Base-by-base conservation (phyloP, 2,888 invertebrate genomes). In the Masnerella sp. region DNA sequence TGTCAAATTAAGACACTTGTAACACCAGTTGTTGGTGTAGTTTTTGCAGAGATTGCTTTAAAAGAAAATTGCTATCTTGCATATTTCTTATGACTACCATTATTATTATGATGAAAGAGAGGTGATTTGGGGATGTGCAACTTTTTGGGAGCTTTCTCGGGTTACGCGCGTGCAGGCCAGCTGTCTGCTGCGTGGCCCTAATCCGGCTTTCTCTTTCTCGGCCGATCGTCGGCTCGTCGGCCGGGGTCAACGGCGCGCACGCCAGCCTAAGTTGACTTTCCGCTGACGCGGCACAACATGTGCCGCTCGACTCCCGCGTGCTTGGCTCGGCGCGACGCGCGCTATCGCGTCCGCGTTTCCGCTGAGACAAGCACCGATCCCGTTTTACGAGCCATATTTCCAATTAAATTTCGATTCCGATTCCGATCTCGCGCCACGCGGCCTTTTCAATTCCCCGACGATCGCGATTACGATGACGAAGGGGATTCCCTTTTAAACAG, bases 211-310 rank as follows among this genome's bases (percentile, higher is more conserved):
- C 34, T 47, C 11, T 38, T 38, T 8, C 12, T 18, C 18, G 18
- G 14, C 7, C 20, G n/a, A 11, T 11, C 36, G 38, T 34, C 45
- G 18, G 45, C 69, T 40, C 56, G 30, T 51, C 43, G 34, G 18
- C 58, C 64, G 51, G 59, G 40, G 51, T 7, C 40, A 58, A 74
- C 70, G 70, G 67, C 62, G 59, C 58, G 73, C 54, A 74, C 76
- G 81, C 81, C n/a, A n/a, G n/a, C n/a, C n/a, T n/a, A n/a, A n/a
- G n/a, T 83, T 80, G 81, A 78, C 81, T 84, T 85, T 84, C 84
- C 82, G 85, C 86, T 85, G 85, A 87, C 83, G 83, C 84, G 87
- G 85, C 87, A 85, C 85, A 86, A 85, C 86, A 85, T 85, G 85
- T 86, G 85, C 84, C 82, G n/a, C 81, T 79, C 83, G 83, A 85